A percentile compares a stretch with the other conserved stretches of the same genome.
These are phyloP conservation scores for Cephus sareptanus DNA, from an alignment of 2,888 invertebrate genomes.

Conservation along the genomic window DNA sequence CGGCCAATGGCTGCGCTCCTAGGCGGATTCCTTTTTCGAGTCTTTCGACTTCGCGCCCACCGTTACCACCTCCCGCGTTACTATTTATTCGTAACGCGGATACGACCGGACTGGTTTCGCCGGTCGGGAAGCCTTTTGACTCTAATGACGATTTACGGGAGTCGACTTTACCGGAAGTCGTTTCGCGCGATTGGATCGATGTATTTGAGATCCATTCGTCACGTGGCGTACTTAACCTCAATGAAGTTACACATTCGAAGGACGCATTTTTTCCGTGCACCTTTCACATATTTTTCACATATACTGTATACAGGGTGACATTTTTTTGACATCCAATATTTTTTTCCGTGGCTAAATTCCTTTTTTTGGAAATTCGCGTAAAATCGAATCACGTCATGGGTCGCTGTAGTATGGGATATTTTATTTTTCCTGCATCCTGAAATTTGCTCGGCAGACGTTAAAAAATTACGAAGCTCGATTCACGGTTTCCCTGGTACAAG, in stretches of 20 bases:
- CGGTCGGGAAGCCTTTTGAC: background rate
- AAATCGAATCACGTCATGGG: no score
- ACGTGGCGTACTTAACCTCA: background rate
- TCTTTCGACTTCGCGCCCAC: background rate
- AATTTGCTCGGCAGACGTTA: background rate
- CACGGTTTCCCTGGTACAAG: background rate
- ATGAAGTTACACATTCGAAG: no score
- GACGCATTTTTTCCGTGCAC: no score
- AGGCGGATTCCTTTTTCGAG: background rate
- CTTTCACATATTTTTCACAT: no score
- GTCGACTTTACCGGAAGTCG: background rate
- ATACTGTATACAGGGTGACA: no score
- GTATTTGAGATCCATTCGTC: background rate
- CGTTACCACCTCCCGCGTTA: background rate
- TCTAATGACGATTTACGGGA: background rate
- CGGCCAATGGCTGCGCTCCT: background rate
- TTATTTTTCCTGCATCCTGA: background rate
- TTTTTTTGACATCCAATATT: no score
- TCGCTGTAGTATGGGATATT: no score
- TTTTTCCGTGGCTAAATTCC: no score
- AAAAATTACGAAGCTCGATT: background rate
- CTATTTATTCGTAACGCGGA: background rate
- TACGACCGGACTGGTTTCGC: no score
- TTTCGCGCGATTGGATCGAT: background rate
- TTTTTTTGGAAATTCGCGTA: no score